Evolutionary conservation across 1,140 invertebrate species (phyloP), one percentile per base, ranked within the genome.

Genomic region (Anadara kagoshimensis): DNA sequence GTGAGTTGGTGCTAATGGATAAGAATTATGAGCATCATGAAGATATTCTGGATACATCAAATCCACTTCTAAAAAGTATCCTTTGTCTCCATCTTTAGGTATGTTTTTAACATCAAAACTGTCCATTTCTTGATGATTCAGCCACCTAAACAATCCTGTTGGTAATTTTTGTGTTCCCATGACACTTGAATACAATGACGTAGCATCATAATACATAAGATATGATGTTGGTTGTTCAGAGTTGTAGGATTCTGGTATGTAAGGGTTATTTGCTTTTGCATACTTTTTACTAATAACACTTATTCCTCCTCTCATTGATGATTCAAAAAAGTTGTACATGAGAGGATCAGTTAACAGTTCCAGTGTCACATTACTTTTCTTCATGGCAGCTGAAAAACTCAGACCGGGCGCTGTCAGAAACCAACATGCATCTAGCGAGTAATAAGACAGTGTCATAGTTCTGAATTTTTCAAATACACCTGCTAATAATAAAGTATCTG

Each of bases 21-120:
- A 90, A 76, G 91, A 89, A 75, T 85, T 89, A 83, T 92, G 91
- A 8, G 43, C n/a, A 73, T 92, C 86, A 84, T 92, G 92, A 22
- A 92, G 53, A 24, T 88, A 2, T 58, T 78, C 8, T n/a, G 85
- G 84, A 73, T 89, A 89, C 16, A 79, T 64, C 41, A 90, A 49
- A 76, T 88, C 82, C 10, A 87, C 77, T 63, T 93, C 91, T 53
- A 93, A 82, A 68, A 92, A 90, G 74, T 90, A 92, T 11, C 92
- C 91, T 56, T 75, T 75, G 36, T 82, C 43, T 70, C 84, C 81
- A 85, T 90, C 83, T 73, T 89, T 77, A n/a, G 80, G 44, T 24
- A 88, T 80, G 73, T 79, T 80, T 57, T 76, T 51, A 62, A 80
- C 76, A 78, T 88, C 84, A 83, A 90, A 85, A 79, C 87, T n/a